These are phyloP conservation scores for Sturnira hondurensis DNA, from an alignment of 2,113 vertebrate species.

Conservation along the genomic window DNA sequence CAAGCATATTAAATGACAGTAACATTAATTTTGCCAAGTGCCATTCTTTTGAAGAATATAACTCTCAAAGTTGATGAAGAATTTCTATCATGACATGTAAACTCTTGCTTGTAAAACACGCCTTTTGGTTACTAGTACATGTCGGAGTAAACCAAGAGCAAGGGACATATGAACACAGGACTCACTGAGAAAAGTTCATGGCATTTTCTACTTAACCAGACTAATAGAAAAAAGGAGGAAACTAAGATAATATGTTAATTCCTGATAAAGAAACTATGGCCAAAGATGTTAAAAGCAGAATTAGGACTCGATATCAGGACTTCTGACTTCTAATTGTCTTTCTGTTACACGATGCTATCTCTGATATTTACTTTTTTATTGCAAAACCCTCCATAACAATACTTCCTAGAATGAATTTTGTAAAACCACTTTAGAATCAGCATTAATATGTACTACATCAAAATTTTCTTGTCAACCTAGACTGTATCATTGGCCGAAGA, in stretches of 20 bases:
- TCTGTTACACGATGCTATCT: neutral
- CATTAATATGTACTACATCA: neutral
- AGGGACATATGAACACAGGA: neutral
- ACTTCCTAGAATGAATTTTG: neutral
- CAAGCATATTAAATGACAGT: neutral
- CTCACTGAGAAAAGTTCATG: neutral
- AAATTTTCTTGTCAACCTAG: neutral
- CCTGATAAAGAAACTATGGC: neutral
- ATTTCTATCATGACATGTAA: neutral
- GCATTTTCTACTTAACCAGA: neutral
- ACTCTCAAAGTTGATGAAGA: neutral
- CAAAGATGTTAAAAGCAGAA: neutral
- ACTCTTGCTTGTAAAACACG: neutral
- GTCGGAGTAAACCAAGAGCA: neutral
- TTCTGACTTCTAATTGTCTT: neutral
- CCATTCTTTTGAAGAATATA: neutral
- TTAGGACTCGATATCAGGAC: neutral
- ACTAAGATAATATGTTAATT: neutral
- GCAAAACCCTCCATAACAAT: neutral
- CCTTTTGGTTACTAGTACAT: neutral
- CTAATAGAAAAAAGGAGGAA: neutral
- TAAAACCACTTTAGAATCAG: neutral
- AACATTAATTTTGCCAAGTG: neutral
- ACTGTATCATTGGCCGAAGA: neutral
- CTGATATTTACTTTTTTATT: neutral